phyloP scores from a whole-genome alignment of 2,113 vertebrate species.

The Montifringilla adamsi region DNA sequence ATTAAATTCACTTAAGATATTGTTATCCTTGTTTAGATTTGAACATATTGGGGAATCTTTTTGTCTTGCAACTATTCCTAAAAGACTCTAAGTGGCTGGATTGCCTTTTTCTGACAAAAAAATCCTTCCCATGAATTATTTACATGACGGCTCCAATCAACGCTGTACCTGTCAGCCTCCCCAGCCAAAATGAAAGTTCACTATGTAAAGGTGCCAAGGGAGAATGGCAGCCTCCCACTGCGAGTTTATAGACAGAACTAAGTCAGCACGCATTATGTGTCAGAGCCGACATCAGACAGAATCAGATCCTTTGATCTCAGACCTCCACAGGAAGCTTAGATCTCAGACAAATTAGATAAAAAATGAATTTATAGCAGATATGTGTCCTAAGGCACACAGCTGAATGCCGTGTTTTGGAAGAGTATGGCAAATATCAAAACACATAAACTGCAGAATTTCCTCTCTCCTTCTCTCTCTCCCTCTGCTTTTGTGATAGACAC shows the following conservation, averaged over 20 bases:
- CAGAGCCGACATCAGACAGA: conserved; percentile 94
- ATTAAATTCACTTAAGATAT: conserved; percentile 63
- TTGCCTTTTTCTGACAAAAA: conserved; percentile 62
- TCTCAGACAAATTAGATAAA: conserved; percentile 98
- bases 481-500: conserved; percentile 58
- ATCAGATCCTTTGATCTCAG: conserved; percentile 95
- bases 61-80: conserved; percentile 59
- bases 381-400: conserved; percentile 80
- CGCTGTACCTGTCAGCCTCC: conserved; percentile 72
- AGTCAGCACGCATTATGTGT: conserved; percentile 95
- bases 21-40: conserved; percentile 62
- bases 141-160: conserved; percentile 74
- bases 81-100: conserved; percentile 70
- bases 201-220: conserved; percentile 78
- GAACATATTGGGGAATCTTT: conserved; percentile 42
- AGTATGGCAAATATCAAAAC: conserved; percentile 76
- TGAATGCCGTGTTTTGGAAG: conserved; percentile 75
- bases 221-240: conserved; percentile 80
- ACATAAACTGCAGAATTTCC: conserved; percentile 72
- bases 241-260: conserved; percentile 87
- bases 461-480: conserved; percentile 30
- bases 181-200: conserved; percentile 78
- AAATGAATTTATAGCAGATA: conserved; percentile 97
- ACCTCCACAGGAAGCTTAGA: conserved; percentile 94
- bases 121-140: conserved; percentile 77